Base-by-base conservation (phyloP, 2,888 invertebrate genomes). In the Mesochorus sp. region DNA sequence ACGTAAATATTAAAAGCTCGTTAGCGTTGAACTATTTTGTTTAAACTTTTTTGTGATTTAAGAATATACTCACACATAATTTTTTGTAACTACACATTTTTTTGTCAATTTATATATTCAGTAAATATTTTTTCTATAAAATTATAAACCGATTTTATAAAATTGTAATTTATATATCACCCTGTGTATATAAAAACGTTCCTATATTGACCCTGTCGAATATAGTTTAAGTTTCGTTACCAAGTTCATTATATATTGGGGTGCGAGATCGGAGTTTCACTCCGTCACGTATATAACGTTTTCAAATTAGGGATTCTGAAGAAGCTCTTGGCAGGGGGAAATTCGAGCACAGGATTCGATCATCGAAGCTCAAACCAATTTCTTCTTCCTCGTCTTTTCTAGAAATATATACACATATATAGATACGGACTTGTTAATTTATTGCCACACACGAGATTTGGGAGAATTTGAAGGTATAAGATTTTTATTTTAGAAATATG, bases 341-440 rank as follows among this genome's bases (percentile, higher is more conserved):
- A 17, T 72, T 66, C 28, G 47, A 57, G 47, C 14, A 51, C 53
- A 39, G 59, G 51, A 78, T 78, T 74, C 66, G 74, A 78, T 78
- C 74, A 78, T 74, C 74, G 74, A 44, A 39, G 31, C 70, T 74
- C 74, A 66, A 78, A 66, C 74, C 70, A 70, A 78, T 66, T 66
- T 71, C 71, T 66, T 71, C 71, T 76, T 64, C 39, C 31, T 21
- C 70, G 57, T 61, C 28, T 44, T 72, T 39, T 3, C 28, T 31
- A 34, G 31, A n/a, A 10, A 2, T 37, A 21, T 55, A 53, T 14
- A 47, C 31, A 34, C 12, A 42, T 34, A 26, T 49, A 59, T 57
- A n/a, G 1, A 57, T 17, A 4, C 0, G 4, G n/a, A n/a, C n/a
- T n/a, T n/a, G n/a, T n/a, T n/a, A n/a, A n/a, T n/a, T n/a, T n/a